Conservation (phyloP, 2,113 vertebrate species). For the Piprites chloris region DNA sequence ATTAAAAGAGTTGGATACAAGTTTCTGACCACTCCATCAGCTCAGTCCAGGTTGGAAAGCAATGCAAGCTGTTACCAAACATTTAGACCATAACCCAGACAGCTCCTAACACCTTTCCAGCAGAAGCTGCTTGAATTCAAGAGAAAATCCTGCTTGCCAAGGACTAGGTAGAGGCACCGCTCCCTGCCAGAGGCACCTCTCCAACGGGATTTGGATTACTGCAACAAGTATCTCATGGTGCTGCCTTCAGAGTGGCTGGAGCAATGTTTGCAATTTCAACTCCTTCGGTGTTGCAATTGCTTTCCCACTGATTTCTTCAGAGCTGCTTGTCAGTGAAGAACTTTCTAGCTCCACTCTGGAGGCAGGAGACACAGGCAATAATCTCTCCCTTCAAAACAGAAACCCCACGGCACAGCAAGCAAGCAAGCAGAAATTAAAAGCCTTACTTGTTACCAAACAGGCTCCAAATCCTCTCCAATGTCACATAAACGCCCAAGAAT, state of each 20-base stretch:
- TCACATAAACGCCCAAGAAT: not conserved
- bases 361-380: too few species aligned
- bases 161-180: not conserved
- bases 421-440: not conserved
- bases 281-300: not conserved
- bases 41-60: not conserved
- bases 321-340: not conserved
- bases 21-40: not conserved
- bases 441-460: not conserved
- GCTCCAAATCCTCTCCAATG: not conserved
- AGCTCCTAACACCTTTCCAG: not conserved
- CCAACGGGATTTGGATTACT: not conserved
- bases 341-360: not conserved
- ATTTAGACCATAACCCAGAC: not conserved
- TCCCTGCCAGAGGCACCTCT: not conserved
- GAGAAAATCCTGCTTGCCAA: not conserved
- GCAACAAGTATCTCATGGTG: not conserved
- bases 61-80: not conserved
- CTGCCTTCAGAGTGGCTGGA: not conserved
- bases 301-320: not conserved
- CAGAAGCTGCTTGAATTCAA: not conserved
- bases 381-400: not conserved
- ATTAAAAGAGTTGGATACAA: not conserved
- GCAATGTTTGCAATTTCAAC: not conserved
- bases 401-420: not conserved